Evolutionary conservation across 2,797 vertebrate species (phyloP), one percentile per base, ranked within the genome.

Genomic region (Pachyuromys duprasi): DNA sequence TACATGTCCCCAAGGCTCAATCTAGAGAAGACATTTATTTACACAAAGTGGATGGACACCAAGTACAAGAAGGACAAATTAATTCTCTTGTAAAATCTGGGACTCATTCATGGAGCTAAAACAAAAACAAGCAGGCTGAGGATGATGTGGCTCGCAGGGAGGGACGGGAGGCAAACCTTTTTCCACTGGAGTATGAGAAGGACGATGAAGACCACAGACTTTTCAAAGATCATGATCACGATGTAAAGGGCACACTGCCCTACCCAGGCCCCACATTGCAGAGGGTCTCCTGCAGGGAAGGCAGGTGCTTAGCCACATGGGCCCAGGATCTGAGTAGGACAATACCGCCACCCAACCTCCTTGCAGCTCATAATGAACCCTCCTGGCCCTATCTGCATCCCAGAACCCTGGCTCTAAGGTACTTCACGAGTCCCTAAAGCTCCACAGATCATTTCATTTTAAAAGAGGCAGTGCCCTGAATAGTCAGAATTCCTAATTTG

Each of bases 151-250:
- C n/a, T n/a, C n/a, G n/a, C n/a, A n/a, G n/a, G n/a, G 76, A 31
- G 8, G 65, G 78, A 87, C 6, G 63, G 89, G 82, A 96, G 92
- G 97, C 98, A 96, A 98, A 99, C 99, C 99, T 99, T 98, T 98
- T 99, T 99, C 99, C 99, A 99, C 97, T 99, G 99, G 49, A 99
- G 99, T 96, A 99, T 99, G 83, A 99, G 99, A 55, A 99, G 99
- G 91, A 99, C 99, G 96, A 99, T 98, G 98, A 99, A 99, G 98
- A 99, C 99, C 42, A 99, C 97, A 39, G 99, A 98, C 98, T 99
- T 99, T 98, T 99, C 99, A 98, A 99, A 99, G 97, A 99, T 99
- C 99, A 99, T 99, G 97, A 99, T 99, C 98, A 99, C 97, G 96
- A 99, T 99, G 98, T 99, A 99, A 93, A 99, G 99, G 75, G 99